phyloP scores from a whole-genome alignment of 1,140 invertebrate genomes.

The Cotesia vestalis region DNA sequence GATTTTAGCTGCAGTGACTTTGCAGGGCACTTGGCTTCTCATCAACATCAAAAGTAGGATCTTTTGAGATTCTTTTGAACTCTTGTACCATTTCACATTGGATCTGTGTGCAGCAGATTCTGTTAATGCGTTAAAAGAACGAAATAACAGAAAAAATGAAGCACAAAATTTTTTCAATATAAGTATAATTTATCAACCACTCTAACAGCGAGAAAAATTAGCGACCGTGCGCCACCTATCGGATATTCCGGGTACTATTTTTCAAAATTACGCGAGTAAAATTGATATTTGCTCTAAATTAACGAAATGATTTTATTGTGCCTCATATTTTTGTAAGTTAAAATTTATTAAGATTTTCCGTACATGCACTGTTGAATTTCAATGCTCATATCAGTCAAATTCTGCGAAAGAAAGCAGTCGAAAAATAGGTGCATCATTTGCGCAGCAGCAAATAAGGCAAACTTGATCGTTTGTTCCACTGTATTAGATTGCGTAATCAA shows the following conservation, averaged over 20 bases:
- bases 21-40: constrained; percentile 31
- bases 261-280: too few relatives aligned
- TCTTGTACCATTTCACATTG: constrained; percentile 25
- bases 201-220: too few relatives aligned
- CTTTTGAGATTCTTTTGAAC: constrained; percentile 23
- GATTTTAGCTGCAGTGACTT: constrained; percentile 34
- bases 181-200: too few relatives aligned
- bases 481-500: neutral
- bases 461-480: constrained; percentile 28
- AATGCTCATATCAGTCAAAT: constrained; percentile 39
- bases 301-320: neutral
- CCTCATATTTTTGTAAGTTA: neutral
- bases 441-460: neutral
- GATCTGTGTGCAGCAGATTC: constrained; percentile 2
- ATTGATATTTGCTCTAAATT: neutral
- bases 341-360: constrained; percentile 5
- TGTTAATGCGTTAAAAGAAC: too few relatives aligned
- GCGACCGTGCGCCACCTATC: too few relatives aligned
- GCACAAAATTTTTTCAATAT: too few relatives aligned
- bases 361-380: constrained; percentile 34
- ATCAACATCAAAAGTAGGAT: constrained; percentile 26
- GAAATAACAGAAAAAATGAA: too few relatives aligned
- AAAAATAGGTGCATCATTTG: constrained; percentile 40
- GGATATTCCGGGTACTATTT: too few relatives aligned
- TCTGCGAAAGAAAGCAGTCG: constrained; percentile 36